phyloP scores from a whole-genome alignment of 2,888 invertebrate genomes.

The Prosapia bicincta region DNA sequence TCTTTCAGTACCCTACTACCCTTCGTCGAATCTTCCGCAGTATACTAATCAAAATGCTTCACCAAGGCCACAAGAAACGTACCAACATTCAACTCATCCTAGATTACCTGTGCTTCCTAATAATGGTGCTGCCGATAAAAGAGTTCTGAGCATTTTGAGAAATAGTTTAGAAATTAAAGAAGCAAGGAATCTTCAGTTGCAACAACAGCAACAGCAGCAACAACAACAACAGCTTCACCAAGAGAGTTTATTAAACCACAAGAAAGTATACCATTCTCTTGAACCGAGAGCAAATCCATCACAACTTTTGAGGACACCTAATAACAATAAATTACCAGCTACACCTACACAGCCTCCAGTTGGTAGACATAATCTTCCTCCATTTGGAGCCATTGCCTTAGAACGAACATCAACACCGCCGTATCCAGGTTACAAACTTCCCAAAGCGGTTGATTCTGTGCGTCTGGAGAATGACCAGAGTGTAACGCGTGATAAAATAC shows the following conservation, averaged over 20 bases:
- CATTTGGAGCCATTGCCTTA: constrained; percentile 52
- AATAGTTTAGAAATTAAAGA: constrained; percentile 65
- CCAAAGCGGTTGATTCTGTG: constrained; percentile 65
- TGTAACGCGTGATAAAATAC: background rate
- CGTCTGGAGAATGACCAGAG: constrained; percentile 8
- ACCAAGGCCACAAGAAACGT: background rate
- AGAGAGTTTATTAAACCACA: constrained; percentile 11
- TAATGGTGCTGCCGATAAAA: constrained; percentile 51
- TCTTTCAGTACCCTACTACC: background rate
- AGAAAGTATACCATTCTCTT: constrained; percentile 14
- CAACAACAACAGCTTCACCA: constrained; percentile 36
- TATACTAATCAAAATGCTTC: background rate
- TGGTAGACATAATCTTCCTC: constrained; percentile 50
- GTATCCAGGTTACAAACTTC: constrained; percentile 55
- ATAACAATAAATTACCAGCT: constrained; percentile 4
- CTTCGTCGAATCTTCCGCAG: background rate
- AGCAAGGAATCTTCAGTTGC: constrained; percentile 52
- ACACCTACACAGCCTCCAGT: constrained; percentile 8
- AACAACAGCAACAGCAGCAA: constrained; percentile 46
- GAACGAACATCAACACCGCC: constrained; percentile 50
- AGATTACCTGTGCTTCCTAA: constrained; percentile 20
- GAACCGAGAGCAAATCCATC: constrained; percentile 12
- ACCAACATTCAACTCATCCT: constrained; percentile 9
- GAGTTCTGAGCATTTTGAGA: constrained; percentile 65
- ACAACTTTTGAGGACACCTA: background rate